Base-by-base conservation (phyloP, 2,888 invertebrate genomes). In the Branchellion lobata region DNA sequence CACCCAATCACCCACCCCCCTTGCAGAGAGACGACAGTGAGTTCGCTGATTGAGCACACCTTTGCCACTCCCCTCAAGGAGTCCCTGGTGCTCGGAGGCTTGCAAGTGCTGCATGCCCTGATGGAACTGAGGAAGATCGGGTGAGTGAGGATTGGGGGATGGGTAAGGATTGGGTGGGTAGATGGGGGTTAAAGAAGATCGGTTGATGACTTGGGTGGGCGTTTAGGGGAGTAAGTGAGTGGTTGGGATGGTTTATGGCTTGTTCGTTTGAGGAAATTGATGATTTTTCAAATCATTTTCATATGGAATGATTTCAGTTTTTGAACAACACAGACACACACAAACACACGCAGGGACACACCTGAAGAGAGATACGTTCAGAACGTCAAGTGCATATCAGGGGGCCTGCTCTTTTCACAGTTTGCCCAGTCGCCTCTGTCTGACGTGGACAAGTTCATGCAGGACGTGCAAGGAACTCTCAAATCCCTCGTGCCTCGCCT, bases 71-170 rank as follows among this genome's bases (percentile, higher is more conserved):
- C 92, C 87, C 91, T 91, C 78, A 85, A 85, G 81, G 88, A 88
- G 83, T 87, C 87, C 87, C 92, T 92, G 85, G 91, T 94, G 84
- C 91, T 92, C 82, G 92, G 92, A 88, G 94, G 93, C 86, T 91
- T 93, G 85, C 91, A 91, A 88, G 91, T 94, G 87, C 91, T 94
- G 87, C 90, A 93, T 86, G 91, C 91, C 83, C 90, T 93, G 85
- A 89, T 93, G 84, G 91, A 91, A 79, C 81, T 82, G 75, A 83
- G 79, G 80, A 82, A 81, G 81, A 80, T 34, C 72, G 84, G 85
- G 86, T 86, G 83, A 82, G 83, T 57, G 61, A 5, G n/a, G n/a
- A n/a, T n/a, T n/a, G n/a, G n/a, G n/a, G n/a, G n/a, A n/a, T n/a
- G n/a, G n/a, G n/a, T n/a, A n/a, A n/a, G n/a, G n/a, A n/a, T n/a